phyloP scores from a whole-genome alignment of 1,140 invertebrate species.

The Dreissena polymorpha region DNA sequence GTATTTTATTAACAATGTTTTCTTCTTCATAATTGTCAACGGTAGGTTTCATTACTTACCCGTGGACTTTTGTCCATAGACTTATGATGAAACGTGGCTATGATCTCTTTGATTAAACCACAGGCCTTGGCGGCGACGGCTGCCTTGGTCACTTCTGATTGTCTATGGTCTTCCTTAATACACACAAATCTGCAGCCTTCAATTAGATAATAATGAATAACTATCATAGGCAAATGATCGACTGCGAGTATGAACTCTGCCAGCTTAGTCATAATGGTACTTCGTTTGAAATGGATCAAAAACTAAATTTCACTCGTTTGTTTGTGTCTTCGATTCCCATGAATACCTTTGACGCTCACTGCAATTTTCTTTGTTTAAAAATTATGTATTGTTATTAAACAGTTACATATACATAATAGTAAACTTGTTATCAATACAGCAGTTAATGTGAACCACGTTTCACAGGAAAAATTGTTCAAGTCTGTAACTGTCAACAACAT shows the following conservation, averaged over 20 bases:
- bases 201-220: no score
- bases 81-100: not conserved
- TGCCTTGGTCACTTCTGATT: not conserved
- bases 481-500: no score
- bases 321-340: not conserved
- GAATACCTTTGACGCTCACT: not conserved
- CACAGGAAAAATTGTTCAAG: no score
- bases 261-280: not conserved
- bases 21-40: not conserved
- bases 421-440: not conserved
- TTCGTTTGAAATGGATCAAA: not conserved
- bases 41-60: conserved; percentile 9
- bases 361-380: not conserved
- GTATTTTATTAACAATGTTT: no score
- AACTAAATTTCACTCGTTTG: not conserved
- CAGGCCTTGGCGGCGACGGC: not conserved
- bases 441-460: no score
- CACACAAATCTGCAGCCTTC: no score
- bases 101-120: conserved; percentile 10
- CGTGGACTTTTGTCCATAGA: not conserved
- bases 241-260: no score
- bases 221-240: no score
- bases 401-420: not conserved
- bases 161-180: no score
- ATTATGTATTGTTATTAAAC: not conserved